Percentiles rank a stretch among this genome's conserved stretches.
Evolutionary conservation across 2,113 vertebrate species (phyloP).

Genomic region (Lepisosteus osseus): DNA sequence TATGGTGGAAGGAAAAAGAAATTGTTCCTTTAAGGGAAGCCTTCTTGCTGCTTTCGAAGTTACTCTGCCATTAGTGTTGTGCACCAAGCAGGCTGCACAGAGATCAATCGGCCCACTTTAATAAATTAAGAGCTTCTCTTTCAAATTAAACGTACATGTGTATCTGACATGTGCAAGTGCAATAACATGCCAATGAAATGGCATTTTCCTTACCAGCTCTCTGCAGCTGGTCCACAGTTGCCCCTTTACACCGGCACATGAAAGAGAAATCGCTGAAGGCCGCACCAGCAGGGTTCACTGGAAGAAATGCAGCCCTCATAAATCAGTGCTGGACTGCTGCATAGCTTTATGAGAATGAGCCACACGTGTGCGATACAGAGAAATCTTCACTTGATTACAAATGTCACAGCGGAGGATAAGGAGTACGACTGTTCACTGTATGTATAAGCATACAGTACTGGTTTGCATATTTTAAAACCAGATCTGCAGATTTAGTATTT

Average conservation of each 20-base stretch:
- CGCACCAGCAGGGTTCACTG: constrained; percentile 74
- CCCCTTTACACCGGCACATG: constrained; percentile 74
- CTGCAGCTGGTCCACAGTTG: constrained; percentile 89
- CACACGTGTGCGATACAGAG: constrained; percentile 49
- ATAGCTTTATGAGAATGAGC: constrained; percentile 67
- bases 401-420: constrained; percentile 37
- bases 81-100: neutral
- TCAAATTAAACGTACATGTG: constrained; percentile 17
- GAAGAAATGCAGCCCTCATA: constrained; percentile 73
- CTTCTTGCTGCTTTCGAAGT: neutral
- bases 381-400: neutral
- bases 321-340: constrained; percentile 69
- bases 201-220: constrained; percentile 62
- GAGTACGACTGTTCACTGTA: too few relatives aligned
- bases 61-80: neutral
- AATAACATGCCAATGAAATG: constrained; percentile 24
- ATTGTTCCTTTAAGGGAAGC: neutral
- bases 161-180: constrained; percentile 27
- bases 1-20: neutral
- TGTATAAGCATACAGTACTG: too few relatives aligned
- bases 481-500: too few relatives aligned
- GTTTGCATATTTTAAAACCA: too few relatives aligned
- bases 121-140: neutral
- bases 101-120: neutral
- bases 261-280: constrained; percentile 74